phyloP scores from a whole-genome alignment of 2,113 vertebrate genomes.

The Eudyptes chrysolophus region DNA sequence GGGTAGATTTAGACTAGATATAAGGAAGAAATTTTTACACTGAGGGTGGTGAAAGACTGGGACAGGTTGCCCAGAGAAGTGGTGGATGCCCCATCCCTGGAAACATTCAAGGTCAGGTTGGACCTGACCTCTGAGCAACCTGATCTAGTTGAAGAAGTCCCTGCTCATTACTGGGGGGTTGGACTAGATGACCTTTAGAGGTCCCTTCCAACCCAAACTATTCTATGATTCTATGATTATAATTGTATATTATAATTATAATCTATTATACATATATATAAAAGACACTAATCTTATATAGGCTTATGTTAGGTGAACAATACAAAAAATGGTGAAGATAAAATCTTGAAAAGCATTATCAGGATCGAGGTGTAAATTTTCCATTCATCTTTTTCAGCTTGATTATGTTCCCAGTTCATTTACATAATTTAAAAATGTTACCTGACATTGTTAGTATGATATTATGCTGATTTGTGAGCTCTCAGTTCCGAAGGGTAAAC shows the following conservation, averaged over 20 bases:
- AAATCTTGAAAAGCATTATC: neutral
- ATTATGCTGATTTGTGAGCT: neutral
- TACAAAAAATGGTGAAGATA: neutral
- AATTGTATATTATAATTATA: neutral
- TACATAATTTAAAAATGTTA: neutral
- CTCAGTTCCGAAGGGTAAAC: neutral
- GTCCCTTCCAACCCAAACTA: too few species aligned
- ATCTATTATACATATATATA: neutral
- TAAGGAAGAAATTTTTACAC: too few species aligned
- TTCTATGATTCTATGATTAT: too few species aligned
- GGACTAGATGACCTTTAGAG: too few species aligned
- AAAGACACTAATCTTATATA: neutral
- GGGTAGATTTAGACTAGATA: too few species aligned
- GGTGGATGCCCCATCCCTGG: too few species aligned
- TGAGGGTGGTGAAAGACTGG: too few species aligned
- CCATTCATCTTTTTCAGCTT: neutral
- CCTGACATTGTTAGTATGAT: neutral
- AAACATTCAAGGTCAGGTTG: too few species aligned
- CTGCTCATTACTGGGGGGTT: too few species aligned
- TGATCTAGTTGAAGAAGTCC: too few species aligned
- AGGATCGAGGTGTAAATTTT: rapidly evolving
- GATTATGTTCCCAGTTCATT: neutral
- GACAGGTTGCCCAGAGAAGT: too few species aligned
- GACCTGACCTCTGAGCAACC: too few species aligned
- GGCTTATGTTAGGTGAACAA: neutral